phyloP scores from a whole-genome alignment of 1,140 invertebrate genomes.

The Drosophila tristis region DNA sequence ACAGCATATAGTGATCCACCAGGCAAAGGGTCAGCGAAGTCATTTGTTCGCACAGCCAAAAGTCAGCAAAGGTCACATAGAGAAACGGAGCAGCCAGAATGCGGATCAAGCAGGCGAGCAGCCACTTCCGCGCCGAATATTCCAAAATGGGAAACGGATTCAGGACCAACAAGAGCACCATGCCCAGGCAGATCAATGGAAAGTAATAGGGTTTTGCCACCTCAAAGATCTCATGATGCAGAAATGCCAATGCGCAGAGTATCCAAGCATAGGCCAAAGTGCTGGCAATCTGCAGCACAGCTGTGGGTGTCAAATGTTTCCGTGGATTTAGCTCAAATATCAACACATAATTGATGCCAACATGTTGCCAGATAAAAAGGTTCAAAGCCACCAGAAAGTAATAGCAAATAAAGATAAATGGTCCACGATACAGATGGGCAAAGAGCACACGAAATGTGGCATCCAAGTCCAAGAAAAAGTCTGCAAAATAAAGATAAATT shows the following conservation, averaged over 20 bases:
- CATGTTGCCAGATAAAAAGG: slow-evolving; percentile 88
- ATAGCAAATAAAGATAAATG: slow-evolving; percentile 87
- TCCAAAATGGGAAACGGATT: slow-evolving; percentile 88
- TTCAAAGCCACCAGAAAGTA: slow-evolving; percentile 89
- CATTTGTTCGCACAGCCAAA: slow-evolving; percentile 96
- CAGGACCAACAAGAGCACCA: slow-evolving; percentile 86
- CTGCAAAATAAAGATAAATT: neutral
- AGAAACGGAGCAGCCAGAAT: slow-evolving; percentile 91
- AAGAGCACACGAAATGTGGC: slow-evolving; percentile 7
- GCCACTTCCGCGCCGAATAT: slow-evolving; percentile 49
- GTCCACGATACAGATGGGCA: slow-evolving; percentile 87
- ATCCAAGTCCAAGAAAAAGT: slow-evolving; percentile 37
- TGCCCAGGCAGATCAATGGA: slow-evolving; percentile 86
- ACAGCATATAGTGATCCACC: slow-evolving; percentile 88
- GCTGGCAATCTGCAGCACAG: slow-evolving; percentile 88
- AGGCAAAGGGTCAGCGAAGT: slow-evolving; percentile 92
- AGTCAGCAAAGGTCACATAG: slow-evolving; percentile 94
- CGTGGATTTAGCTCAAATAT: slow-evolving; percentile 92
- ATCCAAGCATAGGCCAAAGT: slow-evolving; percentile 88
- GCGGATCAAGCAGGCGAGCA: slow-evolving; percentile 80
- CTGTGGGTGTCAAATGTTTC: slow-evolving; percentile 87
- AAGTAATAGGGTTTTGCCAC: slow-evolving; percentile 86
- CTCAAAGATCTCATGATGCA: slow-evolving; percentile 85
- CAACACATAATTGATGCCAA: slow-evolving; percentile 92
- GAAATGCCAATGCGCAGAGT: slow-evolving; percentile 83